Conservation (phyloP, 1,140 invertebrate genomes). For the Rhopalosiphum padi region DNA sequence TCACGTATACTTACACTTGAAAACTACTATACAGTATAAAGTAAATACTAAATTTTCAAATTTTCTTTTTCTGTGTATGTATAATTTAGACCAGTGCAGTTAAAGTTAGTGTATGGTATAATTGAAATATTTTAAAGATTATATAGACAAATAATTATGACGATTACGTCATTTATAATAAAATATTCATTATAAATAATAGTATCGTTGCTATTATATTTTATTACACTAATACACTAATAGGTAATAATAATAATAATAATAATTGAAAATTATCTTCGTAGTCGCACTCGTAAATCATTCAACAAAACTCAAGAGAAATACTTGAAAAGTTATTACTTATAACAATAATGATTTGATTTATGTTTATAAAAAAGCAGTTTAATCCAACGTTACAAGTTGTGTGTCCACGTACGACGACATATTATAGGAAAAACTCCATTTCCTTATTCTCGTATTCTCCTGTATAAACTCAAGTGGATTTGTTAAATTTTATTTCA, state of each 20-base stretch:
- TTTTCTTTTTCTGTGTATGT: background rate
- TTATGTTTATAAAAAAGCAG: background rate
- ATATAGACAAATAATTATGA: background rate
- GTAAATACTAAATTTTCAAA: background rate
- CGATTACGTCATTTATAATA: background rate
- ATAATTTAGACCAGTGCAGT: background rate
- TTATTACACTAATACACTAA: background rate
- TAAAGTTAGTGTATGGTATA: background rate
- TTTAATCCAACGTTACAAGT: background rate
- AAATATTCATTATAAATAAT: conserved; percentile 2
- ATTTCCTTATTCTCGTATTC: background rate
- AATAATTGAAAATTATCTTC: background rate
- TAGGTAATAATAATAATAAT: background rate
- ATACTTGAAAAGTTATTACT: background rate
- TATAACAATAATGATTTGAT: background rate
- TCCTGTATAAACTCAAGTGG: background rate
- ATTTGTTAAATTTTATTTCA: conserved; percentile 2
- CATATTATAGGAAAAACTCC: background rate
- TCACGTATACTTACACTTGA: background rate
- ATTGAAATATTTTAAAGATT: background rate
- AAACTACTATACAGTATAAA: background rate
- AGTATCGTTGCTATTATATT: background rate
- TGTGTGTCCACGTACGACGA: background rate
- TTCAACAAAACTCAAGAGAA: background rate
- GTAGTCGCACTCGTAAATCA: background rate